These are phyloP conservation scores for Pavo muticus DNA, from an alignment of 2,113 vertebrate species.

Conservation along the genomic window DNA sequence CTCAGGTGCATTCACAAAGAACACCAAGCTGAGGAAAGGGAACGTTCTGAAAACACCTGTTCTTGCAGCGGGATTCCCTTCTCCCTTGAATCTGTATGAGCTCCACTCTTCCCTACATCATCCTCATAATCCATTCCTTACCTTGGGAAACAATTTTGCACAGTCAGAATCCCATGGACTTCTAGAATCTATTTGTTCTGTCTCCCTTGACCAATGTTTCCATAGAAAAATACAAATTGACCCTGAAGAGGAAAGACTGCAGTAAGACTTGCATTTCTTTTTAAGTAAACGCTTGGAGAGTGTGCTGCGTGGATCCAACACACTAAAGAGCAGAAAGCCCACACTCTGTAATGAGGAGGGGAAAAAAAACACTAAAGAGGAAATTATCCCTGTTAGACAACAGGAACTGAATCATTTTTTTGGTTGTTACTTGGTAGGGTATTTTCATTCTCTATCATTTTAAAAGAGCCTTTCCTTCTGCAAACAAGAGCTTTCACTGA, in stretches of 20 bases:
- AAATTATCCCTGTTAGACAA: constrained; percentile 59
- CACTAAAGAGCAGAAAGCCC: background rate
- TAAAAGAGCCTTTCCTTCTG: constrained; percentile 69
- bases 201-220: background rate
- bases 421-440: background rate
- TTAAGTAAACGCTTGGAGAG: background rate
- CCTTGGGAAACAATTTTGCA: background rate
- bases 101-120: background rate
- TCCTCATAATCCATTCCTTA: background rate
- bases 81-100: background rate
- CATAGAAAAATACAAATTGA: background rate
- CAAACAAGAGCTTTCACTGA: constrained; percentile 68
- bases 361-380: background rate
- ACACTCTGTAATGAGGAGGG: background rate
- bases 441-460: constrained; percentile 8
- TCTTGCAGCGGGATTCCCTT: rapidly evolving
- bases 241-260: background rate
- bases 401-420: background rate
- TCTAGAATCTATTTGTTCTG: background rate
- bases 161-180: background rate
- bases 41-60: background rate
- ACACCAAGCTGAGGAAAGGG: background rate
- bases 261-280: background rate
- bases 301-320: background rate
- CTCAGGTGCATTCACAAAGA: background rate